These are phyloP conservation scores for Paramuricea clavata DNA, from an alignment of 92 coral and sea anemone species.

Conservation along the genomic window DNA sequence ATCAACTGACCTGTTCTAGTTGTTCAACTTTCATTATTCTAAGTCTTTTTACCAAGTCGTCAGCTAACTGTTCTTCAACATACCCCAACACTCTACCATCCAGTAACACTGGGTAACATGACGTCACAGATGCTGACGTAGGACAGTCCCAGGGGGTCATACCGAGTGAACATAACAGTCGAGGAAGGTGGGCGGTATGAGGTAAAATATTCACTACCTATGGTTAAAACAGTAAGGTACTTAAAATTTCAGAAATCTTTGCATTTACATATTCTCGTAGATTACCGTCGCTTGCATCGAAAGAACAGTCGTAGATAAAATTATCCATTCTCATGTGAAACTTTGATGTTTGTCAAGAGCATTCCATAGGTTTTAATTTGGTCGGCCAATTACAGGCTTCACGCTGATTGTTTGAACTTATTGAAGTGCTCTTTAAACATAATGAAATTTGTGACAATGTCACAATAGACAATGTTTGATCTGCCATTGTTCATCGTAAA, in stretches of 20 bases:
- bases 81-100: constrained; percentile 92
- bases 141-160: constrained; percentile 88
- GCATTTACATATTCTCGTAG: background rate
- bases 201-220: constrained; percentile 81
- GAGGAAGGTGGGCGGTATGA: constrained; percentile 77
- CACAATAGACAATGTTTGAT: too few species aligned
- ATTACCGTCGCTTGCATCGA: too few species aligned
- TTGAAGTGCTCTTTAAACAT: too few species aligned
- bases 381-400: too few species aligned
- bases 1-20: constrained; percentile 75
- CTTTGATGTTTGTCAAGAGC: too few species aligned
- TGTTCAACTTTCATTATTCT: constrained; percentile 87
- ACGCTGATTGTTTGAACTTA: too few species aligned
- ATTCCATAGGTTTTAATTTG: too few species aligned
- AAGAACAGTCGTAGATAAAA: too few species aligned
- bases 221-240: background rate
- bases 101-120: constrained; percentile 84
- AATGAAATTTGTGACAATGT: too few species aligned
- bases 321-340: too few species aligned
- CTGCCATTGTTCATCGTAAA: too few species aligned
- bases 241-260: background rate
- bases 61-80: constrained; percentile 87
- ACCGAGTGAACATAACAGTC: constrained; percentile 89
- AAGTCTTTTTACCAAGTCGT: constrained; percentile 80
- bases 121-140: constrained; percentile 69